Percentiles rank a stretch among this genome's conserved stretches.
These are phyloP conservation scores for Phalangium opilio DNA, from an alignment of 2,888 invertebrate species.

Conservation along the genomic window DNA sequence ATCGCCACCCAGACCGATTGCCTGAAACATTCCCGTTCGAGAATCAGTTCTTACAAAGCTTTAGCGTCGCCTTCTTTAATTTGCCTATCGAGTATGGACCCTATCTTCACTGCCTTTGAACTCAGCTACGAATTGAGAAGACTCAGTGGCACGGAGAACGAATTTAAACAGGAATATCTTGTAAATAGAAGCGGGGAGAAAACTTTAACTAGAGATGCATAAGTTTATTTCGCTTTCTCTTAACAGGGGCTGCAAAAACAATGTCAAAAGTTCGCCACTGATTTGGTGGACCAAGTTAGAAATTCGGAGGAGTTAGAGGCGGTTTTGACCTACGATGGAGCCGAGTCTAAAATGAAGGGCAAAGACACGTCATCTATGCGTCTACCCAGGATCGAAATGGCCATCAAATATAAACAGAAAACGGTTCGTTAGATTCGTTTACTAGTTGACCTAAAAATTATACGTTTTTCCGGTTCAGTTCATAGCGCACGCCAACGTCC, in stretches of 20 bases:
- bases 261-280: slow-evolving; percentile 93
- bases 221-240: slow-evolving; percentile 8
- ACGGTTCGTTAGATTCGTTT: too few relatives aligned
- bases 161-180: slow-evolving; percentile 69
- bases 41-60: slow-evolving; percentile 94
- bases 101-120: slow-evolving; percentile 94
- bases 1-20: slow-evolving; percentile 81
- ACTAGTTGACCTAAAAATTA: too few relatives aligned
- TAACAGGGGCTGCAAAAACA: slow-evolving; percentile 56
- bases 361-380: slow-evolving; percentile 58
- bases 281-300: slow-evolving; percentile 84
- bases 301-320: slow-evolving; percentile 88
- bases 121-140: slow-evolving; percentile 91
- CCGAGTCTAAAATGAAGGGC: slow-evolving; percentile 9
- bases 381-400: slow-evolving; percentile 88
- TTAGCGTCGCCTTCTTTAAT: slow-evolving; percentile 91
- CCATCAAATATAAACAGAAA: slow-evolving; percentile 90
- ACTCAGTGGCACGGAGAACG: slow-evolving; percentile 89
- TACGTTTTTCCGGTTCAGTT: slow-evolving; percentile 52
- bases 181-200: too few relatives aligned
- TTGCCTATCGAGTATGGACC: slow-evolving; percentile 90
- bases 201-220: too few relatives aligned
- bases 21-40: slow-evolving; percentile 79
- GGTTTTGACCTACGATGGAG: slow-evolving; percentile 48
- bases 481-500: slow-evolving; percentile 91